Base-by-base conservation (phyloP, 2,888 invertebrate genomes). In the Lingula anatina region DNA sequence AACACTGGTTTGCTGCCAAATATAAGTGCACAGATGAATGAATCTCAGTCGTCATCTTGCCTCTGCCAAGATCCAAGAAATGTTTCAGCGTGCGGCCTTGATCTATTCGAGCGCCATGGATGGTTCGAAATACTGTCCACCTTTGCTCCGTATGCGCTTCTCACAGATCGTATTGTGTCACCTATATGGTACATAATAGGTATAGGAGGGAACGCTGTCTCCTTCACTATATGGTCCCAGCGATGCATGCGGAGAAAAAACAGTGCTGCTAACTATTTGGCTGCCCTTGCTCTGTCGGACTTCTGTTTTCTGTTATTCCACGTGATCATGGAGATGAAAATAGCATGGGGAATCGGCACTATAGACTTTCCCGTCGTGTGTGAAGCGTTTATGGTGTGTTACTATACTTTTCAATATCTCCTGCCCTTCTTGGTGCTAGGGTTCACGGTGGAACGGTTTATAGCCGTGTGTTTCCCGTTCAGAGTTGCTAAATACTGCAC, bases 401-500 rank as follows among this genome's bases (percentile, higher is more conserved):
- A 62, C 61, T 47, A 73, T 31, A 59, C 70, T 9, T 60, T 65
- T 12, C 76, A 76, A 57, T 72, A 71, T 55, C 50, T 74, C 27
- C 69, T 70, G 18, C 75, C 75, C 1, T 51, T 74, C 18, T 57
- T 76, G 15, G 74, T 75, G 26, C 60, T 76, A 15, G 72, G 68
- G 2, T 76, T 76, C 50, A 76, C 76, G 4, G 68, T 73, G 18
- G 75, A 76, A 50, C 51, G 75, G 21, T 76, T 73, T 58, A 71
- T 75, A 40, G 69, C 72, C 21, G 68, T 76, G 21, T 76, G 75
- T 46, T 73, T 75, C 55, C 76, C 76, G 3, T 74, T 72, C 49
- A 57, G 62, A 45, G 62, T 66, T 50, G 67, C 69, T 46, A 51
- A 64, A 23, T 69, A 65, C 54, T 68, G 71, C 36, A 63, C 63